Percentiles rank a stretch among this genome's conserved stretches.
phyloP scores from a whole-genome alignment of 92 coral and sea anemone genomes.

The Zoanthus solanderi region DNA sequence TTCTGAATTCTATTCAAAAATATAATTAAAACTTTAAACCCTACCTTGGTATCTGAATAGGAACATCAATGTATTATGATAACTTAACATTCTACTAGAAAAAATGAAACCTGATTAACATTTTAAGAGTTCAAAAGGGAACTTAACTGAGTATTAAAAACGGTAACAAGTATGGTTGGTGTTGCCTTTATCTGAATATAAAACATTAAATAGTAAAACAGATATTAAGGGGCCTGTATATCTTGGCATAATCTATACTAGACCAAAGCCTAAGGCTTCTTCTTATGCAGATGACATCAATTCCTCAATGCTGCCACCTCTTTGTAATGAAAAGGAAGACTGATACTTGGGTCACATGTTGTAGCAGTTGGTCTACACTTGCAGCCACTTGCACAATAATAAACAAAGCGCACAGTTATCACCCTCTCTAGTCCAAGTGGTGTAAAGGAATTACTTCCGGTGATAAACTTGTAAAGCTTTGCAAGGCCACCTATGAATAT shows the following conservation, averaged over 20 bases:
- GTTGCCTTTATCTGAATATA: no score
- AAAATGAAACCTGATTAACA: no score
- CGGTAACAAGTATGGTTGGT: no score
- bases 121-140: no score
- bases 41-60: no score
- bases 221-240: no score
- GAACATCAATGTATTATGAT: no score
- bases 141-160: no score
- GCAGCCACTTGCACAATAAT: constrained; percentile 48
- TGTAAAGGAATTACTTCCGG: constrained; percentile 44
- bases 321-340: constrained; percentile 65
- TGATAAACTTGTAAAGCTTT: constrained; percentile 55
- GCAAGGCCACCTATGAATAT: constrained; percentile 45
- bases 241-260: not conserved
- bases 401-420: constrained; percentile 47
- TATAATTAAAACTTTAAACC: no score
- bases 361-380: constrained; percentile 74
- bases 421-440: constrained; percentile 41
- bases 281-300: constrained; percentile 51
- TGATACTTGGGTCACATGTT: constrained; percentile 62
- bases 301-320: constrained; percentile 39
- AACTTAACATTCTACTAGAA: no score
- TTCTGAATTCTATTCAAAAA: no score
- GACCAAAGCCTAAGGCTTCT: constrained; percentile 65
- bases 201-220: no score